These are phyloP conservation scores for Deilephila porcellus DNA, from an alignment of 2,888 invertebrate genomes.

Conservation along the genomic window DNA sequence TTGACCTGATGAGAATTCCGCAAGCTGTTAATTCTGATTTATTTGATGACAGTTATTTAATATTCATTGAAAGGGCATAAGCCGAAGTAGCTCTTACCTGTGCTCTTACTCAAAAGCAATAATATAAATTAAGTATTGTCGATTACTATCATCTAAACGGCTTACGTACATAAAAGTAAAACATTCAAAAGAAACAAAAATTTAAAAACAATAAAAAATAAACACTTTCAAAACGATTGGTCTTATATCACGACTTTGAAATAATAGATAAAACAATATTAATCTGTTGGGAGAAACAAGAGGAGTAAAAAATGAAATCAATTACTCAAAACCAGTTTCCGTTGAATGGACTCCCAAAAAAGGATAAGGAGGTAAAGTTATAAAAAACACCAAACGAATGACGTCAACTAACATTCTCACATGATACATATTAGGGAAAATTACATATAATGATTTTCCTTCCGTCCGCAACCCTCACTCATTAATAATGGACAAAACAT, in stretches of 20 bases:
- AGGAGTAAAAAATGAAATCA: constrained; percentile 34
- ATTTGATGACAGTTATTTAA: too few relatives aligned
- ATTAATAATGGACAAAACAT: too few relatives aligned
- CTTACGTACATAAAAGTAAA: too few relatives aligned
- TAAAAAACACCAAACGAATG: constrained; percentile 33
- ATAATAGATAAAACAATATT: constrained; percentile 32
- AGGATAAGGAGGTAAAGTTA: constrained; percentile 43
- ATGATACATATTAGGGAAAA: background rate
- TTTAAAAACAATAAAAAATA: background rate
- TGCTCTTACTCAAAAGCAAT: too few relatives aligned
- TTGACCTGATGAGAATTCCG: background rate
- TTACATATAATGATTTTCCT: background rate
- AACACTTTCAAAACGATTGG: background rate
- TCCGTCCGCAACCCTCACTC: too few relatives aligned
- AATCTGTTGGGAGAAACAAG: constrained; percentile 41
- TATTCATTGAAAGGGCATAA: too few relatives aligned
- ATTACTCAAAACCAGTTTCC: constrained; percentile 49
- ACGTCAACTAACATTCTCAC: background rate
- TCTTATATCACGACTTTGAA: constrained; percentile 8
- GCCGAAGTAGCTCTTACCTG: too few relatives aligned
- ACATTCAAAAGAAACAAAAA: background rate
- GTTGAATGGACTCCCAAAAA: constrained; percentile 49
- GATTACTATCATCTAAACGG: too few relatives aligned
- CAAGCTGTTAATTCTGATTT: background rate
- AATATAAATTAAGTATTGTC: too few relatives aligned